phyloP scores from a whole-genome alignment of 2,797 vertebrate species.

The Trichosurus vulpecula region DNA sequence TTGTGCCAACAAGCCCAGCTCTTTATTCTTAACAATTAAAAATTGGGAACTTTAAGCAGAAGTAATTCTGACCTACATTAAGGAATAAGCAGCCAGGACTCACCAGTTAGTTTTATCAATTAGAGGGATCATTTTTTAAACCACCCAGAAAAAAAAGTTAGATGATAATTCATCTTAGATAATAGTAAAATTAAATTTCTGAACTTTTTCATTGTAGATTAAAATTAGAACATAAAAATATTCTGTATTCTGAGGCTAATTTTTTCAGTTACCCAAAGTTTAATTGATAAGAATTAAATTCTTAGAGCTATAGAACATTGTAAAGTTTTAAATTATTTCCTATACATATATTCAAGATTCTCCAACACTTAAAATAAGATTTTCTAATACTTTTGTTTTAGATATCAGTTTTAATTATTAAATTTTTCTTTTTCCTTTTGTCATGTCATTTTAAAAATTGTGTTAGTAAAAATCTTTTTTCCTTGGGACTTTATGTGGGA shows the following conservation, averaged over 20 bases:
- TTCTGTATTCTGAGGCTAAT: background rate
- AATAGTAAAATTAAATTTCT: background rate
- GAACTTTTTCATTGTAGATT: slow-evolving; percentile 30
- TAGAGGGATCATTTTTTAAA: slow-evolving; percentile 30
- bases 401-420: slow-evolving; percentile 19
- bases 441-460: slow-evolving; percentile 1
- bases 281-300: background rate
- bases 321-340: slow-evolving; percentile 27
- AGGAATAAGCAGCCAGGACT: slow-evolving; percentile 8
- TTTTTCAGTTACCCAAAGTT: background rate
- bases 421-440: slow-evolving; percentile 30
- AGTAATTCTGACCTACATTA: background rate
- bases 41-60: slow-evolving; percentile 12
- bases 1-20: background rate
- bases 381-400: background rate
- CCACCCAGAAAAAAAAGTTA: slow-evolving; percentile 52
- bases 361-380: slow-evolving; percentile 22
- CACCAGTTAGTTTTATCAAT: background rate
- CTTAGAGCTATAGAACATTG: background rate
- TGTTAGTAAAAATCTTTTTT: slow-evolving; percentile 28
- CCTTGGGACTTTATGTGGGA: slow-evolving; percentile 21
- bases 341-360: slow-evolving; percentile 21
- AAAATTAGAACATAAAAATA: slow-evolving; percentile 25
- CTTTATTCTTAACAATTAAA: slow-evolving; percentile 37
- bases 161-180: background rate